These are phyloP conservation scores for Papilio dardanus DNA, from an alignment of 1,140 invertebrate species.

Conservation along the genomic window DNA sequence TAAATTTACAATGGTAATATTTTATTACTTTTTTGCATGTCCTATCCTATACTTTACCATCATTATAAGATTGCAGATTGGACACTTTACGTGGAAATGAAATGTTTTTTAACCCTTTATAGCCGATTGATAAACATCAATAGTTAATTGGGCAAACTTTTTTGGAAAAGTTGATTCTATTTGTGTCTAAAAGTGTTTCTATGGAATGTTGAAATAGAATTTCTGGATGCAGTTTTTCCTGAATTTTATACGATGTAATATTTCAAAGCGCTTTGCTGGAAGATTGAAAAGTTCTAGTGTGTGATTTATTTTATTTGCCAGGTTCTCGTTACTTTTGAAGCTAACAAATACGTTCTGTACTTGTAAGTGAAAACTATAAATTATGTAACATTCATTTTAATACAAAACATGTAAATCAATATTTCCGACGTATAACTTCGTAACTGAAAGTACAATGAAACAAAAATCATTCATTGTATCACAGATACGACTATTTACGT, in stretches of 20 bases:
- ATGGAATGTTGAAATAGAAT: background rate
- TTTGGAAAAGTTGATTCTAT: background rate
- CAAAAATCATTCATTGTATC: background rate
- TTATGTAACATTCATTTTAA: too few relatives aligned
- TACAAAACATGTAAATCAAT: too few relatives aligned
- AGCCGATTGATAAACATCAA: background rate
- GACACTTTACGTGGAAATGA: background rate
- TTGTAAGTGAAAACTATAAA: background rate
- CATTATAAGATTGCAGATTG: background rate
- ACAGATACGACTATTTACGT: too few relatives aligned
- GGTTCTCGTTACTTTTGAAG: background rate
- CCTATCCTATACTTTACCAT: background rate
- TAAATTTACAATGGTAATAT: too few relatives aligned
- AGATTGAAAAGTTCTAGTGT: slow-evolving; percentile 6
- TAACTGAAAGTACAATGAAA: too few relatives aligned
- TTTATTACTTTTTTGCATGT: too few relatives aligned
- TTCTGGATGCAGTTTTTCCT: background rate
- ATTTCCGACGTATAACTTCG: too few relatives aligned
- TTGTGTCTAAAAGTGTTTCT: slow-evolving; percentile 1
- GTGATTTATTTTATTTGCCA: slow-evolving; percentile 18
- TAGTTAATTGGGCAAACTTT: background rate
- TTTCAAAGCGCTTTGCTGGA: slow-evolving; percentile 11
- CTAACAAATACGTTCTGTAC: background rate
- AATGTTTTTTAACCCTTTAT: background rate
- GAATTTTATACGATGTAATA: slow-evolving; percentile 15